These are phyloP conservation scores for Tachuris rubrigastra DNA, from an alignment of 2,113 vertebrate species.

Conservation along the genomic window DNA sequence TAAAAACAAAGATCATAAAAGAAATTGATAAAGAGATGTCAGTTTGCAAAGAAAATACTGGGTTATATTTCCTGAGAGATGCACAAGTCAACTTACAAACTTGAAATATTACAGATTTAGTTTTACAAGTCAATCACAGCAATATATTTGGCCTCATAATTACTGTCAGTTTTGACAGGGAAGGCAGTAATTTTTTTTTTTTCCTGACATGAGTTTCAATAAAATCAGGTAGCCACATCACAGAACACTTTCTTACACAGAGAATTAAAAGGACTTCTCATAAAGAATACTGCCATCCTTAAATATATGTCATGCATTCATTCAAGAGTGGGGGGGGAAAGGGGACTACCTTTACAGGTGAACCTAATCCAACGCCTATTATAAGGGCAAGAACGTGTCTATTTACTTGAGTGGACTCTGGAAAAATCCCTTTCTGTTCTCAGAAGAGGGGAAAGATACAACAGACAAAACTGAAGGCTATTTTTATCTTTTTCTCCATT, in stretches of 20 bases:
- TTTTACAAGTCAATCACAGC: constrained; percentile 58
- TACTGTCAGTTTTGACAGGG: constrained; percentile 56
- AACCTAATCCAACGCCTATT: not conserved
- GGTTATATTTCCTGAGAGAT: constrained; percentile 19
- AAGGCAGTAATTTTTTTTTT: constrained; percentile 30
- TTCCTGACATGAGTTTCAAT: constrained; percentile 37
- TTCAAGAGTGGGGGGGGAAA: not conserved
- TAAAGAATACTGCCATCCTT: constrained; percentile 20
- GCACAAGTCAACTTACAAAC: not conserved
- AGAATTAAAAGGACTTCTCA: constrained; percentile 47
- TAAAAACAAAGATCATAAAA: constrained; percentile 37
- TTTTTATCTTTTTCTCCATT: not conserved
- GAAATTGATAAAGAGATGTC: constrained; percentile 30
- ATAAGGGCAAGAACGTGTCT: not conserved
- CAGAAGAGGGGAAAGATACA: not conserved
- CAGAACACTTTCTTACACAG: constrained; percentile 33
- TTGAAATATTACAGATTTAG: constrained; percentile 55
- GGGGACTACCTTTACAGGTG: not conserved
- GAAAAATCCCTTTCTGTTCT: not conserved
- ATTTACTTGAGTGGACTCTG: not conserved
- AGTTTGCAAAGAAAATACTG: constrained; percentile 12
- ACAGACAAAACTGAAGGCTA: not conserved
- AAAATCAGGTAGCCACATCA: constrained; percentile 50
- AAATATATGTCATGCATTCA: constrained; percentile 27
- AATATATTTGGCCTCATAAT: constrained; percentile 56